Percentiles rank a stretch among this genome's conserved stretches.
These are phyloP conservation scores for Epinephelus moara DNA, from an alignment of 2,113 vertebrate species.

Conservation along the genomic window DNA sequence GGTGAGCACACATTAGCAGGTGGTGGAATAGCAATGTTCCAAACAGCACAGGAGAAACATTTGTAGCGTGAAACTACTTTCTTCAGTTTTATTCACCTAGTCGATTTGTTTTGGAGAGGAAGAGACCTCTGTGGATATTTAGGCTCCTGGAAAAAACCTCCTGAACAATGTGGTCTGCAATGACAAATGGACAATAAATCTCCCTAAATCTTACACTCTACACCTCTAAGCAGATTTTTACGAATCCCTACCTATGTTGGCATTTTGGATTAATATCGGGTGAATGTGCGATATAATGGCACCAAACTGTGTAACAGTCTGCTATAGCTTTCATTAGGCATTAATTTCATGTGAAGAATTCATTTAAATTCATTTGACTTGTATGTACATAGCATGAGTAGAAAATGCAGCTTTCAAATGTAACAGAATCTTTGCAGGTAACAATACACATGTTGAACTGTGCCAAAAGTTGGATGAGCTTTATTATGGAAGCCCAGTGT, in stretches of 20 bases:
- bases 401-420: background rate
- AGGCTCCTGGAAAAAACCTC: no score
- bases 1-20: no score
- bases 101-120: no score
- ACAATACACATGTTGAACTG: background rate
- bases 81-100: no score
- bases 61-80: no score
- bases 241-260: background rate
- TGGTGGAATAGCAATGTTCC: no score
- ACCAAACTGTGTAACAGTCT: background rate
- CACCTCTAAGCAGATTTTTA: no score
- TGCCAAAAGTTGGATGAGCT: background rate
- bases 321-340: background rate
- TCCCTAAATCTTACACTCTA: no score
- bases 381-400: background rate
- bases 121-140: no score
- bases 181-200: no score
- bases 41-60: no score
- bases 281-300: background rate
- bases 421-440: background rate
- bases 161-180: no score
- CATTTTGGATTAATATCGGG: background rate
- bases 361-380: background rate
- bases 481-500: background rate
- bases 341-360: background rate